A percentile compares a stretch with the other conserved stretches of the same genome.
phyloP scores from a whole-genome alignment of 1,140 invertebrate species.

The Camponotus vicinus region DNA sequence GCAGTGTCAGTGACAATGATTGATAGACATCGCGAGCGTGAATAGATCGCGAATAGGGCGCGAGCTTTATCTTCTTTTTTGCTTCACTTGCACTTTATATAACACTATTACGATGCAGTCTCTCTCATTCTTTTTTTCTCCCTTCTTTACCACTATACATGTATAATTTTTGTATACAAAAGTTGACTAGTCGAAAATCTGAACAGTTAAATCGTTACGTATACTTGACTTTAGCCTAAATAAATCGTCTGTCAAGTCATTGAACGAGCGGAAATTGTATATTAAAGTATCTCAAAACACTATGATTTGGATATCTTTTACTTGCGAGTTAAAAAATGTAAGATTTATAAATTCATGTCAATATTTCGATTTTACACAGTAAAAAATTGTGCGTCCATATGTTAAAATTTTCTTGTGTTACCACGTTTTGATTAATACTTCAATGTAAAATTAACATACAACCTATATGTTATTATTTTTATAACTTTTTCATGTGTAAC shows the following conservation, averaged over 20 bases:
- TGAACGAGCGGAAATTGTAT: neutral
- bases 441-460: too few species aligned
- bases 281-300: neutral
- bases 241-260: neutral
- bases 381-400: too few species aligned
- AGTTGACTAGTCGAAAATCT: neutral
- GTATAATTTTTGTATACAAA: neutral
- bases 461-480: too few species aligned
- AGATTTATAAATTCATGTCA: neutral
- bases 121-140: too few species aligned
- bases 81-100: slow-evolving; percentile 21
- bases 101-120: neutral
- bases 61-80: neutral
- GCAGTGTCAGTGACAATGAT: slow-evolving; percentile 29
- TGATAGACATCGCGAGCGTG: slow-evolving; percentile 10
- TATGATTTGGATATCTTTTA: neutral
- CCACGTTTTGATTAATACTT: too few species aligned
- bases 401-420: too few species aligned
- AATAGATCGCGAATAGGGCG: neutral
- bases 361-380: neutral
- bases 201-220: neutral
- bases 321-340: neutral
- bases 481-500: too few species aligned
- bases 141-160: neutral
- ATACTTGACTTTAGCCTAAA: neutral